A percentile compares a stretch with the other conserved stretches of the same genome.
phyloP scores from a whole-genome alignment of 2,888 invertebrate genomes.

The Cheilosia impressa region DNA sequence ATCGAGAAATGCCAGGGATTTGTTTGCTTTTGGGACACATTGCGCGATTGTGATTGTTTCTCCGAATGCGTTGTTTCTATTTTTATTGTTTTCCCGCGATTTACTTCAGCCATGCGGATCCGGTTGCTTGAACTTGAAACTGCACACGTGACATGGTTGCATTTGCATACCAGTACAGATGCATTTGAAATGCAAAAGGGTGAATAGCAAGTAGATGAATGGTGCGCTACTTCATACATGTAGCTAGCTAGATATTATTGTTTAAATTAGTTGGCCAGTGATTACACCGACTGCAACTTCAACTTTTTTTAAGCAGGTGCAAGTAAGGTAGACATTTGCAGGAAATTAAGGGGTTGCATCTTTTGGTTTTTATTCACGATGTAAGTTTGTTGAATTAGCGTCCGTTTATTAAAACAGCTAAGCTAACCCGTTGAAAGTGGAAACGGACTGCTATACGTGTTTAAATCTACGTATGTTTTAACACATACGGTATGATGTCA shows the following conservation, averaged over 20 bases:
- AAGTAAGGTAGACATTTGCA: no score
- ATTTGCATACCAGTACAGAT: constrained; percentile 46
- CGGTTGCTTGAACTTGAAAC: constrained; percentile 67
- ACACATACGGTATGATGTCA: no score
- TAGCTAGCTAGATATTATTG: neutral
- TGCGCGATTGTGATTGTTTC: constrained; percentile 20
- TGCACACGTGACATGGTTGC: constrained; percentile 50
- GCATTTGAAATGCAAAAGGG: constrained; percentile 41
- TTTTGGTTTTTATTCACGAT: no score
- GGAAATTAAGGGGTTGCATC: no score
- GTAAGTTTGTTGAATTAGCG: no score
- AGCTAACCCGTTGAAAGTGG: no score
- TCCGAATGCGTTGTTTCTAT: constrained; percentile 5
- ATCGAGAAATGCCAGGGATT: constrained; percentile 20
- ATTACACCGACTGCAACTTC: no score
- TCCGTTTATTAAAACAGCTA: no score
- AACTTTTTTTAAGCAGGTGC: no score
- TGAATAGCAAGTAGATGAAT: constrained; percentile 18
- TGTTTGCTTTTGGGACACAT: constrained; percentile 32
- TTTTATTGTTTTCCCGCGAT: constrained; percentile 8
- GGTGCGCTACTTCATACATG: neutral
- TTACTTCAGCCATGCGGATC: constrained; percentile 24
- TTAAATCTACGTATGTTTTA: no score
- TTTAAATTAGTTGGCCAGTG: no score
- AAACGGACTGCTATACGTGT: no score